These are phyloP conservation scores for Sciaenops ocellatus DNA, from an alignment of 2,797 vertebrate species.

Conservation along the genomic window DNA sequence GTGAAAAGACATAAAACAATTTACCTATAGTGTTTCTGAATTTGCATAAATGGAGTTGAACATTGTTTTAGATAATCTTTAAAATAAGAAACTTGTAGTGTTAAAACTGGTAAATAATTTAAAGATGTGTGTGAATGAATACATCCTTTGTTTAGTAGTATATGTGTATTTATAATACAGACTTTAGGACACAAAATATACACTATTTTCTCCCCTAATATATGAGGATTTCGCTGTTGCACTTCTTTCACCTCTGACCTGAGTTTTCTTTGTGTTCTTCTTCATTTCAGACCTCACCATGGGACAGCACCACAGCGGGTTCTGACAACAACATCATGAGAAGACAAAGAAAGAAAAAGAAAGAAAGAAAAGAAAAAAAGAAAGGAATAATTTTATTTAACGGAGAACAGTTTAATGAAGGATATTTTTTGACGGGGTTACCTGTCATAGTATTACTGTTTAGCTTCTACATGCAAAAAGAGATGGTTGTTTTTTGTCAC, in stretches of 20 bases:
- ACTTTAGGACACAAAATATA: too few species aligned
- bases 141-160: neutral
- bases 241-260: slow-evolving; percentile 20
- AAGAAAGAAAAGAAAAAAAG: neutral
- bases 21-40: slow-evolving; percentile 39
- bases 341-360: slow-evolving; percentile 37
- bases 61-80: neutral
- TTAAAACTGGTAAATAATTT: neutral
- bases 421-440: slow-evolving; percentile 70
- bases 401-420: slow-evolving; percentile 75
- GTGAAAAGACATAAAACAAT: slow-evolving; percentile 63
- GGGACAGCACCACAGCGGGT: slow-evolving; percentile 83
- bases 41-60: slow-evolving; percentile 58
- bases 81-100: neutral
- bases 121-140: neutral
- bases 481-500: slow-evolving; percentile 75
- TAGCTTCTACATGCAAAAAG: slow-evolving; percentile 70
- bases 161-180: neutral
- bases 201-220: too few species aligned
- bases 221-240: neutral
- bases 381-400: slow-evolving; percentile 79
- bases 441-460: slow-evolving; percentile 77
- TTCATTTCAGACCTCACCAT: slow-evolving; percentile 81
- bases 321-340: slow-evolving; percentile 83
- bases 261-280: slow-evolving; percentile 17